These are phyloP conservation scores for Hylia prasina DNA, from an alignment of 2,113 vertebrate genomes.

Conservation along the genomic window DNA sequence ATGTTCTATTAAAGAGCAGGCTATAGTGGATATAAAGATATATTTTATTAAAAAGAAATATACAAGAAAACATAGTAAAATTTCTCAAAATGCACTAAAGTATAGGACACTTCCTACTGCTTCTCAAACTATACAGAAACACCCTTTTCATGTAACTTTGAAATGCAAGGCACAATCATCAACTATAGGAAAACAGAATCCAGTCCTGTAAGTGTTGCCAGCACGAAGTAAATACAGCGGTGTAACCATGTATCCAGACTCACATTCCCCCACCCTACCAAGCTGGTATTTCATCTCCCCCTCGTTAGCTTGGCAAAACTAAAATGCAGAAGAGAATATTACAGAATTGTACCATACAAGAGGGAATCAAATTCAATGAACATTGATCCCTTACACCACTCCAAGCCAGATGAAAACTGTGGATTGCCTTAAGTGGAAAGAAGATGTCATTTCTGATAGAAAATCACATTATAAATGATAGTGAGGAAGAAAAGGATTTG, in stretches of 20 bases:
- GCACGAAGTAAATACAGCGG: background rate
- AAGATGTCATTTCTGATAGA: background rate
- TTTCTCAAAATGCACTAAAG: background rate
- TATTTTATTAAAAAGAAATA: background rate
- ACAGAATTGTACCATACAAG: background rate
- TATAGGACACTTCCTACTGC: background rate
- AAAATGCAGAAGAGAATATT: background rate
- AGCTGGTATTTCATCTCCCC: background rate
- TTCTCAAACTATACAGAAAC: background rate
- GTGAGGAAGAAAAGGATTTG: background rate
- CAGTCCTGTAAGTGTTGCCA: background rate
- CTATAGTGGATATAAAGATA: background rate
- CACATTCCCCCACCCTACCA: background rate
- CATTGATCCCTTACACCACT: accelerated
- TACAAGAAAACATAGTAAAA: background rate
- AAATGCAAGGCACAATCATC: background rate
- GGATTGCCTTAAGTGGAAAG: background rate
- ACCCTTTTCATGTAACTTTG: background rate
- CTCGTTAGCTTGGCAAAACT: background rate
- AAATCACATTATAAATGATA: background rate
- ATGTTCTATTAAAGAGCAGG: background rate
- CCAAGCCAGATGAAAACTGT: background rate
- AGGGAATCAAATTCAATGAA: background rate
- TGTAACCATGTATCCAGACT: background rate
- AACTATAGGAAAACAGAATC: background rate